Percentiles rank a stretch among this genome's conserved stretches.
phyloP scores from a whole-genome alignment of 1,140 invertebrate genomes.

The Pomacea maculata region DNA sequence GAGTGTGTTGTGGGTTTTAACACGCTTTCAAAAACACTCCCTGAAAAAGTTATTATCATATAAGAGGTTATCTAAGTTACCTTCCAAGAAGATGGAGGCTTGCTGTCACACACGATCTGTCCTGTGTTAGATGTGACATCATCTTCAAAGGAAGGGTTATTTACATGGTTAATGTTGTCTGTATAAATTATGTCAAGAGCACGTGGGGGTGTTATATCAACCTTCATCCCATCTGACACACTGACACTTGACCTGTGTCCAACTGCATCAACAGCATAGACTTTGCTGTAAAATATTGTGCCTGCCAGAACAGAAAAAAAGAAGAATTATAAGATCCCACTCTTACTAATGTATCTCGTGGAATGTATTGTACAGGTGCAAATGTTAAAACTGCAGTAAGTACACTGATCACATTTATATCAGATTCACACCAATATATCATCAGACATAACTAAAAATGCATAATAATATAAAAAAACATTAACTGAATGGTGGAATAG shows the following conservation, averaged over 20 bases:
- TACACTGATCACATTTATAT: too few relatives aligned
- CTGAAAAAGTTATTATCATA: too few relatives aligned
- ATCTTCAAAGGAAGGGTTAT: constrained; percentile 45
- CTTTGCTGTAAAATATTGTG: constrained; percentile 36
- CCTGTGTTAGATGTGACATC: constrained; percentile 20
- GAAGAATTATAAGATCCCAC: neutral
- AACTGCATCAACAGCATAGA: constrained; percentile 42
- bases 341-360: too few relatives aligned
- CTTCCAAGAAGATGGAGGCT: constrained; percentile 22
- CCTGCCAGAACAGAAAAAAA: constrained; percentile 19
- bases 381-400: too few relatives aligned
- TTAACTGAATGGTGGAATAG: neutral
- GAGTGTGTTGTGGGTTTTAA: too few relatives aligned
- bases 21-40: too few relatives aligned
- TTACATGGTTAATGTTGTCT: constrained; percentile 32
- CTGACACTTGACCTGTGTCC: constrained; percentile 35
- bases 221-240: constrained; percentile 44
- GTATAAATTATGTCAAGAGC: constrained; percentile 17
- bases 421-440: too few relatives aligned
- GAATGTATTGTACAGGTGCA: neutral
- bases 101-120: constrained; percentile 14
- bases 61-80: neutral
- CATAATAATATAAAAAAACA: neutral
- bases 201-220: constrained; percentile 41
- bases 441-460: too few relatives aligned